Percentiles rank a stretch among this genome's conserved stretches.
phyloP scores from a whole-genome alignment of 1,140 invertebrate genomes.

The Adoxophyes honmai region DNA sequence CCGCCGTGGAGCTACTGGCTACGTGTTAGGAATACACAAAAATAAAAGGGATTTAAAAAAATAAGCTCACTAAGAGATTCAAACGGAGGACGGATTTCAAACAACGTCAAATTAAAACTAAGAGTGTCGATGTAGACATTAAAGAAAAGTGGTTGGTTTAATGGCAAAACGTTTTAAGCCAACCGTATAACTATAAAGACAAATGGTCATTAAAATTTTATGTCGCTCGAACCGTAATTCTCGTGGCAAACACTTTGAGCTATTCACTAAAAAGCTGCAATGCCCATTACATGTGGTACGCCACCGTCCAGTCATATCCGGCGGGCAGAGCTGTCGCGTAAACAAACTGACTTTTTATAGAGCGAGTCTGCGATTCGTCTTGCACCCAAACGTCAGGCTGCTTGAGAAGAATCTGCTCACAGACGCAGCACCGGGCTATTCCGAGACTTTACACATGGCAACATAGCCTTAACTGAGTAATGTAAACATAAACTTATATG shows the following conservation, averaged over 20 bases:
- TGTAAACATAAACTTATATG: background rate
- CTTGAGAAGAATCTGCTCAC: constrained; percentile 20
- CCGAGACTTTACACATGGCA: background rate
- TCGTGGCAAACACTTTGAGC: constrained; percentile 9
- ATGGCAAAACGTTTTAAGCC: too few species aligned
- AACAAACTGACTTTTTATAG: constrained; percentile 70
- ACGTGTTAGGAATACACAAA: constrained; percentile 31
- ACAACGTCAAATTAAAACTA: too few species aligned
- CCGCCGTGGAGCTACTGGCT: constrained; percentile 22
- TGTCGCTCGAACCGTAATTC: background rate
- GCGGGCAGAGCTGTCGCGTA: constrained; percentile 36
- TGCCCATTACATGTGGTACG: constrained; percentile 52
- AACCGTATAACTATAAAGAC: background rate
- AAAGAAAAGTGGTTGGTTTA: too few species aligned
- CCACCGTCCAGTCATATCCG: constrained; percentile 55
- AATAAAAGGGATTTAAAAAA: background rate
- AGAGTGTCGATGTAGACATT: too few species aligned
- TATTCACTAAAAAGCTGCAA: constrained; percentile 28
- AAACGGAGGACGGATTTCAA: too few species aligned
- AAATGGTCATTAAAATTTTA: constrained; percentile 12
- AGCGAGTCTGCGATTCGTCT: constrained; percentile 50
- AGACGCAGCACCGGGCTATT: background rate
- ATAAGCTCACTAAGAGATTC: too few species aligned
- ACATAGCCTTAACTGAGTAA: constrained; percentile 10
- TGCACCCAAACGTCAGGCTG: constrained; percentile 36